Evolutionary conservation across 2,797 vertebrate species (phyloP).

Genomic region (Etheostoma nigrum): DNA sequence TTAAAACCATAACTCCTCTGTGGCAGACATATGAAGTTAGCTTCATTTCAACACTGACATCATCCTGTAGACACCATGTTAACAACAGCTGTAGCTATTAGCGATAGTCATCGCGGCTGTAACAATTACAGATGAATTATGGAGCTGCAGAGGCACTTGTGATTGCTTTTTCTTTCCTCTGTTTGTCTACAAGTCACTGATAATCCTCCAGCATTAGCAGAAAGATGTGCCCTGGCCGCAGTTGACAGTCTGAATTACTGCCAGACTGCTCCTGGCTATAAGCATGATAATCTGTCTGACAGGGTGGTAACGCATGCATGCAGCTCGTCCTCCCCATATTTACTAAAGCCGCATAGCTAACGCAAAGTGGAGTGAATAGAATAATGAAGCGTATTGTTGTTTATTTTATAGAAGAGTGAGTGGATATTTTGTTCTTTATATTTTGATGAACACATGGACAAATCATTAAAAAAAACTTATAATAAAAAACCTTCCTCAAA

Average conservation of each 20-base stretch:
- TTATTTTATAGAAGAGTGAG: slow-evolving; percentile 13
- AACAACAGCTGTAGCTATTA: slow-evolving; percentile 69
- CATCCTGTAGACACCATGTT: slow-evolving; percentile 58
- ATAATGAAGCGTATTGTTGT: slow-evolving; percentile 17
- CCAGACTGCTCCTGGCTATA: slow-evolving; percentile 29
- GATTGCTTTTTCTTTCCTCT: slow-evolving; percentile 11
- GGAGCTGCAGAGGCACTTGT: slow-evolving; percentile 28
- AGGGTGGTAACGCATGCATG: slow-evolving; percentile 58
- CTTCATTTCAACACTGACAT: slow-evolving; percentile 59
- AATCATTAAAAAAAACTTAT: background rate
- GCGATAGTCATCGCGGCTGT: slow-evolving; percentile 33
- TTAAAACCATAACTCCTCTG: slow-evolving; percentile 37
- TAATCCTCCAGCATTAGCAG: slow-evolving; percentile 57
- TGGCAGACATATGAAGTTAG: slow-evolving; percentile 22
- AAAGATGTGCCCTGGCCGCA: slow-evolving; percentile 30
- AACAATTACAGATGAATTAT: slow-evolving; percentile 60
- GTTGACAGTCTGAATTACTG: slow-evolving; percentile 62
- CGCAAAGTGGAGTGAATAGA: slow-evolving; percentile 6
- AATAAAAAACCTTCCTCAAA: background rate
- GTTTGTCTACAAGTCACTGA: slow-evolving; percentile 48
- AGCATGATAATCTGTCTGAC: slow-evolving; percentile 52
- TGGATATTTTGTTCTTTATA: background rate
- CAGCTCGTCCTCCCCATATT: slow-evolving; percentile 22
- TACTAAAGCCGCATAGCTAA: slow-evolving; percentile 23
- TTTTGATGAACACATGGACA: background rate